Percentiles rank a stretch among this genome's conserved stretches.
Evolutionary conservation across 2,113 vertebrate genomes (phyloP).

Genomic region (Electrona antarctica): DNA sequence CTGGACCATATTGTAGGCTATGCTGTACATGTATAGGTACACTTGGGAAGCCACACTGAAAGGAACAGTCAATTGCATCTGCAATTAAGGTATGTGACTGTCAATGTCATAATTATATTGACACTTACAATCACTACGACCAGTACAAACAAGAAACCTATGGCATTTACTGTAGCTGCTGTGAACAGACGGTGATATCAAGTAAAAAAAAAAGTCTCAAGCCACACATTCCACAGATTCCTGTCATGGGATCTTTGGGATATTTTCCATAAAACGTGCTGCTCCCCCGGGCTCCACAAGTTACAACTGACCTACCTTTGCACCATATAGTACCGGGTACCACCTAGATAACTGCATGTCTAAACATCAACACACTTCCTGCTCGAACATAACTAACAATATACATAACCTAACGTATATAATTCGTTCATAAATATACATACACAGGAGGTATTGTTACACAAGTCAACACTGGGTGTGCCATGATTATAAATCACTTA

Average conservation of each 20-base stretch:
- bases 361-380: too few relatives aligned
- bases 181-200: too few relatives aligned
- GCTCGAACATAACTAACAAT: too few relatives aligned
- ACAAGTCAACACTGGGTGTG: too few relatives aligned
- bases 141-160: too few relatives aligned
- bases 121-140: too few relatives aligned
- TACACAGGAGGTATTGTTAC: neutral
- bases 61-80: neutral
- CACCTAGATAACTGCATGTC: too few relatives aligned
- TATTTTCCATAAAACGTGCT: conserved; percentile 9
- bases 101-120: too few relatives aligned
- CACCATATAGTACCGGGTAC: neutral
- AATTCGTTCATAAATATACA: neutral
- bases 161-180: too few relatives aligned
- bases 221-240: conserved; percentile 50
- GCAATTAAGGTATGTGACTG: neutral
- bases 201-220: neutral
- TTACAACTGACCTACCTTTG: neutral
- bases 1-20: neutral
- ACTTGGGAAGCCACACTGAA: neutral
- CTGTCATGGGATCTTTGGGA: conserved; percentile 36
- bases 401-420: too few relatives aligned
- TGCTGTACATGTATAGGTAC: neutral
- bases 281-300: too few relatives aligned
- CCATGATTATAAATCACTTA: too few relatives aligned